Evolutionary conservation across 2,113 vertebrate genomes (phyloP), one percentile per base, ranked within the genome.

Genomic region (Clinocottus analis): DNA sequence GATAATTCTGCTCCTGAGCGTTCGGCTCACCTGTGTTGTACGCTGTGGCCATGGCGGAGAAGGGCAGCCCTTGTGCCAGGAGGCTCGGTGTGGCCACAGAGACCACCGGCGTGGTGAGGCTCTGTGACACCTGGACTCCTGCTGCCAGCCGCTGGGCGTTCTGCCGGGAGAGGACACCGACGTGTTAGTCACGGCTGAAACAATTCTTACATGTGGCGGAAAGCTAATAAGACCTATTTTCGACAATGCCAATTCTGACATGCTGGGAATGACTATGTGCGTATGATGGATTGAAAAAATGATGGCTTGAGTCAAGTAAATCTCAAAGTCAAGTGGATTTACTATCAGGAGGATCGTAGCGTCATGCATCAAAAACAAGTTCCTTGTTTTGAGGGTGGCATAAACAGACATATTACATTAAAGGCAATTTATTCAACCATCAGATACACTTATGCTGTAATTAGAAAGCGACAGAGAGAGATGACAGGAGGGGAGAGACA

Each of bases 1-100:
- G 66, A 21, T 37, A 17, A 19, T 27, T 29, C 31, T 0, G 8
- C 25, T 56, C 27, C 31, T 0, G 8, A n/a, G 5, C 39, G 58
- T 67, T 47, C 1, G 29, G 56, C 14, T 93, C 73, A 95, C 95
- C 94, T 93, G 94, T 94, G 92, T 95, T 95, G 91, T 95, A 95
- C 1, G 94, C 94, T 9, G 94, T 94, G 43, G 94, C 89, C 94
- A 95, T 95, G 86, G 94, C 93, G 0, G 94, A 95, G 91, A 96
- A 95, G 61, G 94, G 94, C 80, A 94, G 89, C 31, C 96, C 97
- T 94, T 91, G 97, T 87, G 97, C 94, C 87, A 99, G 90, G 82
- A 96, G 98, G 90, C 97, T 96, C 56, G 98, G 95, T 0, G 98
- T 98, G 83, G 97, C 97, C 0, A 98, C 97, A 75, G 97, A 96